A percentile compares a stretch with the other conserved stretches of the same genome.
Conservation (phyloP, 2,113 vertebrate genomes). For the Eidolon helvum region DNA sequence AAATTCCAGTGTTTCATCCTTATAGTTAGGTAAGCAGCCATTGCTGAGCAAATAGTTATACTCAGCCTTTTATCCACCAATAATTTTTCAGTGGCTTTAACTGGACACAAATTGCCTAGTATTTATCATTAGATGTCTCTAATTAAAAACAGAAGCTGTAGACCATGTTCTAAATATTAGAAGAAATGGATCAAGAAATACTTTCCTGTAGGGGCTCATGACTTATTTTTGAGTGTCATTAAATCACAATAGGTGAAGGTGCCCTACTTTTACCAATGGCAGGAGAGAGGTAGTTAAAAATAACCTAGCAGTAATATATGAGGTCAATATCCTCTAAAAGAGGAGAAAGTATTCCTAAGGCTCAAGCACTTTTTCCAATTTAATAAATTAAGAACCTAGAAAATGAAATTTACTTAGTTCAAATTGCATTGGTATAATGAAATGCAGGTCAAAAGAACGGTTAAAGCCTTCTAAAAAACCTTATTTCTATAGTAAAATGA, state of each 20-base stretch:
- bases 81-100: slow-evolving; percentile 82
- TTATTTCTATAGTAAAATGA: slow-evolving; percentile 30
- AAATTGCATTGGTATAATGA: slow-evolving; percentile 69
- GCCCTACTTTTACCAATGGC: slow-evolving; percentile 68
- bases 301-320: slow-evolving; percentile 79
- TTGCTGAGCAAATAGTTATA: slow-evolving; percentile 78
- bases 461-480: slow-evolving; percentile 38
- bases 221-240: slow-evolving; percentile 78
- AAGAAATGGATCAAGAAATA: slow-evolving; percentile 79
- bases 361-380: slow-evolving; percentile 78
- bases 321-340: slow-evolving; percentile 69
- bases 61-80: slow-evolving; percentile 74
- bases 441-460: slow-evolving; percentile 72
- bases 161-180: slow-evolving; percentile 83
- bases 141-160: slow-evolving; percentile 85
- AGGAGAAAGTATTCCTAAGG: slow-evolving; percentile 32
- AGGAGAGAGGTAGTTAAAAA: slow-evolving; percentile 77
- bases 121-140: slow-evolving; percentile 84
- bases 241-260: slow-evolving; percentile 79
- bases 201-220: slow-evolving; percentile 77
- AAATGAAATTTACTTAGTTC: slow-evolving; percentile 78
- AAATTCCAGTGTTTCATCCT: slow-evolving; percentile 70
- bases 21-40: slow-evolving; percentile 69
- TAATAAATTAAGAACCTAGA: slow-evolving; percentile 78
- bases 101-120: slow-evolving; percentile 83